Base-by-base conservation (phyloP, 2,797 vertebrate species). In the Crypturellus tataupa region DNA sequence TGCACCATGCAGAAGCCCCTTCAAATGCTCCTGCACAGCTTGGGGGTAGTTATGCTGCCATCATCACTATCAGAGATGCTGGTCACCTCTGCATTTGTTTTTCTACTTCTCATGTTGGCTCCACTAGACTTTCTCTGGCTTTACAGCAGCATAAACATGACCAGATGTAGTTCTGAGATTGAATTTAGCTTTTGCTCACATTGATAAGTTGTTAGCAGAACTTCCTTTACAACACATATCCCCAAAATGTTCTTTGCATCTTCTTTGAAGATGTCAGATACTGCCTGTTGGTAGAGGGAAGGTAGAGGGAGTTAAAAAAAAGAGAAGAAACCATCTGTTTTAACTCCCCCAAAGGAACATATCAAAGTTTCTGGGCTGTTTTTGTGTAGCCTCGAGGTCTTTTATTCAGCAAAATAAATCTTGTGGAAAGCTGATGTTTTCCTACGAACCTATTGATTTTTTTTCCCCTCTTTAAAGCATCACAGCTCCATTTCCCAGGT, bases 401-500 rank as follows among this genome's bases (percentile, higher is more conserved):
- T 88, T 88, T 68, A 53, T 83, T 83, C 37, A 76, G 53, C 56
- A 63, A 60, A 91, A 93, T 73, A 56, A 53, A 42, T 33, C 5
- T 35, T 93, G 83, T 46, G 25, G 75, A 87, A 90, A 87, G 70
- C 23, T 70, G 68, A 33, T 47, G 21, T 29, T 90, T 83, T 62
- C n/a, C 47, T 84, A 64, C 65, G 18, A 70, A 80, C 23, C 42
- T 68, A 31, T 12, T 49, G 13, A 9, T 86, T 62, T 24, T 31
- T 68, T 84, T 56, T 81, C 24, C 24, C 42, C 40, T 87, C 86
- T 94, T 62, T 84, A 85, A 96, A 86, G 31, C 49, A 77, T 60
- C 80, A 62, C 69, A 82, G 17, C 1, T 0, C 40, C 53, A 39
- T 81, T 91, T 75, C 64, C 71, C 89, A 87, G 78, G 89, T 80